Percentiles rank a stretch among this genome's conserved stretches.
Conservation (phyloP, 1,140 invertebrate species). For the Melitaea cinxia region DNA sequence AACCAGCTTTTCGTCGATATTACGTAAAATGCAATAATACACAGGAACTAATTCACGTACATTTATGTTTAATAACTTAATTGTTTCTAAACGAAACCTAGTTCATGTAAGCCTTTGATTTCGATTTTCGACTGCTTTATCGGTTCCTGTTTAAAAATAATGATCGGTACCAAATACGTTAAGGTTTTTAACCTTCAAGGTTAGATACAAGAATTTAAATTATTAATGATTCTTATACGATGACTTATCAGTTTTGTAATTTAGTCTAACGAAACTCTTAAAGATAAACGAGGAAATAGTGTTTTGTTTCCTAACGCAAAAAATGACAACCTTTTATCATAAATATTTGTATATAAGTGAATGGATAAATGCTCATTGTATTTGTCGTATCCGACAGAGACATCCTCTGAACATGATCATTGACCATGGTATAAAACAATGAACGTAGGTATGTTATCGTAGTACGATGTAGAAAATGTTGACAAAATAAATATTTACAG, state of each 20-base stretch:
- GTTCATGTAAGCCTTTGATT: constrained; percentile 28
- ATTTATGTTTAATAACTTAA: constrained; percentile 16
- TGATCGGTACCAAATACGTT: neutral
- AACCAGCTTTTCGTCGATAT: constrained; percentile 14
- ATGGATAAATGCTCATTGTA: too few relatives aligned
- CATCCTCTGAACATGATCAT: constrained; percentile 4
- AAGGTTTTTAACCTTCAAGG: neutral
- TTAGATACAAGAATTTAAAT: neutral
- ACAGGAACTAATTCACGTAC: constrained; percentile 28
- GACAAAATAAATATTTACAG: constrained; percentile 15
- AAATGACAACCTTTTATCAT: too few relatives aligned
- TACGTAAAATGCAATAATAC: constrained; percentile 29
- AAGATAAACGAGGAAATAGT: too few relatives aligned
- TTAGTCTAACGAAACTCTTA: too few relatives aligned
- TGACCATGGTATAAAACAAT: constrained; percentile 14
- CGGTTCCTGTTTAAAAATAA: constrained; percentile 15
- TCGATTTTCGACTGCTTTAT: constrained; percentile 15
- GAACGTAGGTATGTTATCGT: neutral
- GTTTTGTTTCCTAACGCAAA: too few relatives aligned
- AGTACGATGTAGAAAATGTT: neutral
- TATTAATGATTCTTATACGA: too few relatives aligned
- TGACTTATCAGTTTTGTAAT: too few relatives aligned
- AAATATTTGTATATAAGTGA: too few relatives aligned
- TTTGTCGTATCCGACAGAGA: neutral
- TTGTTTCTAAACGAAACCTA: constrained; percentile 33